phyloP scores from a whole-genome alignment of 2,888 invertebrate genomes.

The Drosophila testacea region DNA sequence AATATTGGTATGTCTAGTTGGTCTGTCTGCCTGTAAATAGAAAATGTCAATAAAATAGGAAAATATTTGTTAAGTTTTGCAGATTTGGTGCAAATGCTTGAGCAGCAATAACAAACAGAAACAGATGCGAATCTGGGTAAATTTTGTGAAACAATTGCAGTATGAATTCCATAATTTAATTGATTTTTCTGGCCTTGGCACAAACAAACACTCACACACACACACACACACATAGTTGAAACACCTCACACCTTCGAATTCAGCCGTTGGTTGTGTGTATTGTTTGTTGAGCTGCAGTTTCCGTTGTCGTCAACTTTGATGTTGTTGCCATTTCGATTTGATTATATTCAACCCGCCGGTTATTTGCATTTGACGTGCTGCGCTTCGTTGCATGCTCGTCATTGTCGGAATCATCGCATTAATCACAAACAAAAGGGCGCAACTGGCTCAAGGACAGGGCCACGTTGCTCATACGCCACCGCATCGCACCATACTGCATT shows the following conservation, averaged over 20 bases:
- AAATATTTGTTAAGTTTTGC: constrained; percentile 44
- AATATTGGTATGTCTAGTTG: constrained; percentile 25
- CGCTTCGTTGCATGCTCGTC: constrained; percentile 64
- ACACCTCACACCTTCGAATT: constrained; percentile 10
- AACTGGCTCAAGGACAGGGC: constrained; percentile 58
- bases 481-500: neutral
- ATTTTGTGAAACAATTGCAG: constrained; percentile 43
- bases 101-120: neutral
- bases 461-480: constrained; percentile 39
- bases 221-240: neutral
- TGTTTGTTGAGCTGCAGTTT: constrained; percentile 57
- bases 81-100: constrained; percentile 3
- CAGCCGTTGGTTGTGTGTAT: constrained; percentile 39
- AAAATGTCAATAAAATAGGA: constrained; percentile 67
- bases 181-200: constrained; percentile 72
- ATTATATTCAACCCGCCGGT: constrained; percentile 70
- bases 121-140: constrained; percentile 28
- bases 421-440: constrained; percentile 67
- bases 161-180: constrained; percentile 70
- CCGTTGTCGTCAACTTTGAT: constrained; percentile 67
- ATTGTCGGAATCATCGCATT: constrained; percentile 66
- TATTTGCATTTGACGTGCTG: constrained; percentile 75
- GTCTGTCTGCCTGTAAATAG: constrained; percentile 56
- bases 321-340: constrained; percentile 75
- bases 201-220: constrained; percentile 10